These are phyloP conservation scores for Chelon auratus DNA, from an alignment of 2,797 vertebrate genomes.

Conservation along the genomic window DNA sequence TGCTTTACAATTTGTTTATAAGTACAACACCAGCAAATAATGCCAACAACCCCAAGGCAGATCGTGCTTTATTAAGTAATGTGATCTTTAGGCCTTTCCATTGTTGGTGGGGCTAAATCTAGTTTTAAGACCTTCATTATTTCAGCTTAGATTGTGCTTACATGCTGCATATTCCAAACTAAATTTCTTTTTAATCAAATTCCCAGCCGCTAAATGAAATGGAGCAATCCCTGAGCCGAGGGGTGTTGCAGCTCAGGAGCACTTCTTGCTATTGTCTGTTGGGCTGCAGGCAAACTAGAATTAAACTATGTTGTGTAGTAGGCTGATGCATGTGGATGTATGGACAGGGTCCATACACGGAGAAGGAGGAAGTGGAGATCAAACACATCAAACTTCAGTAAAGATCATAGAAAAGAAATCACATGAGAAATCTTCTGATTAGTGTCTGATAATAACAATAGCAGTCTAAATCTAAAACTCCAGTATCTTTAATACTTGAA, in stretches of 20 bases:
- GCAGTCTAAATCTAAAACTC: no score
- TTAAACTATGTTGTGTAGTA: constrained; percentile 38
- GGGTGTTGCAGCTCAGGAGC: constrained; percentile 11
- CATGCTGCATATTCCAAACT: constrained; percentile 28
- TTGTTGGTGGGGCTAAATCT: constrained; percentile 10
- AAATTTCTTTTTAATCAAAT: constrained; percentile 47
- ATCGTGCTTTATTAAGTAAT: constrained; percentile 25
- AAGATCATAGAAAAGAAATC: background rate
- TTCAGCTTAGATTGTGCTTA: constrained; percentile 29
- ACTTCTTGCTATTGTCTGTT: background rate
- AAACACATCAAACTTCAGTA: background rate
- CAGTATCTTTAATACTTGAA: no score
- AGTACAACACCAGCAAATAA: constrained; percentile 6
- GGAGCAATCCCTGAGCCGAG: constrained; percentile 3
- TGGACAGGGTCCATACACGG: background rate
- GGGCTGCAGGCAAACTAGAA: constrained; percentile 40
- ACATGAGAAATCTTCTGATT: no score
- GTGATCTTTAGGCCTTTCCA: constrained; percentile 5
- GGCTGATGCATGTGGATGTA: constrained; percentile 10
- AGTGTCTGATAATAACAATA: no score
- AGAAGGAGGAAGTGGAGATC: background rate
- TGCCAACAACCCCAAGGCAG: constrained; percentile 29
- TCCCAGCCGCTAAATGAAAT: constrained; percentile 38
- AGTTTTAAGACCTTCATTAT: constrained; percentile 37
- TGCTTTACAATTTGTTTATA: background rate